Evolutionary conservation across 2,888 invertebrate species (phyloP).

Genomic region (Buathra laborator): DNA sequence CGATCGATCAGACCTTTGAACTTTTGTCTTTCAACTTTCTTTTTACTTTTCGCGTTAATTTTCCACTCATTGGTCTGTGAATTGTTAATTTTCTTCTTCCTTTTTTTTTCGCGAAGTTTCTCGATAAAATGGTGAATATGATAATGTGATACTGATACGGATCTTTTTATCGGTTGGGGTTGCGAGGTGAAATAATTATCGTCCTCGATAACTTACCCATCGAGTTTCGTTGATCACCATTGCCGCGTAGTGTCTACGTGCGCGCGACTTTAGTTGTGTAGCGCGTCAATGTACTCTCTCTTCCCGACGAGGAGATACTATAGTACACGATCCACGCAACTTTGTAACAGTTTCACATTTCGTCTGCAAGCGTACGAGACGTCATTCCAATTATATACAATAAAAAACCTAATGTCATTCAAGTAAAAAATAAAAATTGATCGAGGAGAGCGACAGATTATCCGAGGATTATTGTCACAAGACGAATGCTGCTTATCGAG

Average conservation of each 20-base stretch:
- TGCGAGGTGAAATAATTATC: background rate
- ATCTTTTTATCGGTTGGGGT: too few relatives aligned
- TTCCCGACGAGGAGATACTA: background rate
- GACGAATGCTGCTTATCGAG: background rate
- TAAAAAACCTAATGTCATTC: conserved; percentile 10
- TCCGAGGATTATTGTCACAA: background rate
- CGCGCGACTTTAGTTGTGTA: too few relatives aligned
- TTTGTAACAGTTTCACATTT: conserved; percentile 31
- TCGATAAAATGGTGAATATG: too few relatives aligned
- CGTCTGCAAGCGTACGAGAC: conserved; percentile 55
- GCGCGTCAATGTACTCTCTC: background rate
- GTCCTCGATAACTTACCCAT: conserved; percentile 10
- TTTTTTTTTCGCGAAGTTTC: too few relatives aligned
- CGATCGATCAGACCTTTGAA: background rate
- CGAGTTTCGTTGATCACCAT: background rate
- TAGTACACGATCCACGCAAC: background rate
- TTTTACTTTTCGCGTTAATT: too few relatives aligned
- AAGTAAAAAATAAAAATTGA: background rate
- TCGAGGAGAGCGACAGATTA: background rate
- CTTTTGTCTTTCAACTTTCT: background rate
- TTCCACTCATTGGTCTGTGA: too few relatives aligned
- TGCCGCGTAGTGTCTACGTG: background rate
- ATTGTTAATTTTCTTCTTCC: too few relatives aligned
- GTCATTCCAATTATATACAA: conserved; percentile 6
- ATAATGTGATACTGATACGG: too few relatives aligned